phyloP scores from a whole-genome alignment of 2,113 vertebrate genomes.

The Corydoras sp. region DNA sequence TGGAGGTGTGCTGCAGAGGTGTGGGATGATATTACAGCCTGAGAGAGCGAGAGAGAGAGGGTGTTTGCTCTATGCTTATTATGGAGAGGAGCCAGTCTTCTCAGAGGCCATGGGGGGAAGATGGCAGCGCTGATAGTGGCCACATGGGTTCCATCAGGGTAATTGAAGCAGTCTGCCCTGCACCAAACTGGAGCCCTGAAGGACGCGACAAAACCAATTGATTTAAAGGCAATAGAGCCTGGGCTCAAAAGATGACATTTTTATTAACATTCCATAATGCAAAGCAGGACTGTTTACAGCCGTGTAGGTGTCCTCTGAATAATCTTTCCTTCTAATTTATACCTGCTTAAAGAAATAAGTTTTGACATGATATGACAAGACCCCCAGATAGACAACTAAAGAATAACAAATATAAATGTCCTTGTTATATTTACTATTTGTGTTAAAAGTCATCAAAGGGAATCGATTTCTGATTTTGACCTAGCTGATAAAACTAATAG shows the following conservation, averaged over 20 bases:
- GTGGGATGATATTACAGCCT: slow-evolving; percentile 42
- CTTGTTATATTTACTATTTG: background rate
- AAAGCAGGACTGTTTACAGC: slow-evolving; percentile 45
- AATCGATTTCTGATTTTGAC: background rate
- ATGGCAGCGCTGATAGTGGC: slow-evolving; percentile 52
- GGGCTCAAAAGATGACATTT: slow-evolving; percentile 47
- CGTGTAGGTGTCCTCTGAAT: slow-evolving; percentile 43
- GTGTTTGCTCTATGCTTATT: slow-evolving; percentile 50
- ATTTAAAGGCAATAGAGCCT: slow-evolving; percentile 49
- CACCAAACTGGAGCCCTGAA: slow-evolving; percentile 42
- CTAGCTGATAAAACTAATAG: background rate
- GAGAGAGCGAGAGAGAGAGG: slow-evolving; percentile 28
- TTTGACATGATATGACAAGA: background rate
- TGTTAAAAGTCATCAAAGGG: slow-evolving; percentile 3
- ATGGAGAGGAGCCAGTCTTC: slow-evolving; percentile 49
- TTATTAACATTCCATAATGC: slow-evolving; percentile 44
- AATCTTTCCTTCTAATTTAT: slow-evolving; percentile 27
- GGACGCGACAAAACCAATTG: slow-evolving; percentile 55
- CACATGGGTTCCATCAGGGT: slow-evolving; percentile 57
- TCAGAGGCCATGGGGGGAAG: slow-evolving; percentile 43
- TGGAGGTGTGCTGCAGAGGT: slow-evolving; percentile 41
- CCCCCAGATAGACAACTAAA: background rate
- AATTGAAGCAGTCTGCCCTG: slow-evolving; percentile 56
- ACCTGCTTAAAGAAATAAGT: slow-evolving; percentile 36
- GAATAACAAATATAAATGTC: slow-evolving; percentile 1